Base-by-base conservation (phyloP, 2,113 vertebrate species). In the Coturnix japonica region DNA sequence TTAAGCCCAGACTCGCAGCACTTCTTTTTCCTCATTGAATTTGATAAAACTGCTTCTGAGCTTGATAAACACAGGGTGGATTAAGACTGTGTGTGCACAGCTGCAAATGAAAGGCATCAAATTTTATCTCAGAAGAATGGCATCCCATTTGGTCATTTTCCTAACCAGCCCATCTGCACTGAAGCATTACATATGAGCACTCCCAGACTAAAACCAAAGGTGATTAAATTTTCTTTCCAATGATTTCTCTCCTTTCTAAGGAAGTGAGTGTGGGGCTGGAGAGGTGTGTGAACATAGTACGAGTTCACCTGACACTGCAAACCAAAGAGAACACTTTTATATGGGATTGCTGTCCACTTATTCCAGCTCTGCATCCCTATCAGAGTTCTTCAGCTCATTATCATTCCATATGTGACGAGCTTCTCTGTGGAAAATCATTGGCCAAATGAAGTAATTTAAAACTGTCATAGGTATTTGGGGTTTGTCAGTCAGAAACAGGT, bases 121-220 rank as follows among this genome's bases (percentile, higher is more conserved):
- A 16, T 76, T 87, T 91, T 87, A 49, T 54, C 71, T 82, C 41
- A 63, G 70, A 82, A 89, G 41, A 82, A 77, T 2, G 3, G 59
- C 59, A 85, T 76, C 91, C 71, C 7, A 8, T 76, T 94, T 87
- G 53, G n/a, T 46, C 51, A 33, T 81, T 91, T 92, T 85, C 49
- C 91, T 65, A 79, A 79, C 49, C 67, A 73, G 67, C 64, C 57
- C 57, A 15, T 65, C 57, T 93, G 73, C 35, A 92, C 61, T 44
- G 57, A 71, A 90, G 57, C 57, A 65, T 44, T 75, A 81, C 65
- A 57, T 61, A 92, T 75, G 28, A 89, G n/a, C 30, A 85, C 35
- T 33, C 43, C 47, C 22, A 72, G 73, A 39, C 31, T 22, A 41
- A 33, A 3, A 30, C 7, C 1, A 82, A 16, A 39, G 63, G 18